A percentile compares a stretch with the other conserved stretches of the same genome.
phyloP scores from a whole-genome alignment of 2,113 vertebrate genomes.

The Calonectris borealis region DNA sequence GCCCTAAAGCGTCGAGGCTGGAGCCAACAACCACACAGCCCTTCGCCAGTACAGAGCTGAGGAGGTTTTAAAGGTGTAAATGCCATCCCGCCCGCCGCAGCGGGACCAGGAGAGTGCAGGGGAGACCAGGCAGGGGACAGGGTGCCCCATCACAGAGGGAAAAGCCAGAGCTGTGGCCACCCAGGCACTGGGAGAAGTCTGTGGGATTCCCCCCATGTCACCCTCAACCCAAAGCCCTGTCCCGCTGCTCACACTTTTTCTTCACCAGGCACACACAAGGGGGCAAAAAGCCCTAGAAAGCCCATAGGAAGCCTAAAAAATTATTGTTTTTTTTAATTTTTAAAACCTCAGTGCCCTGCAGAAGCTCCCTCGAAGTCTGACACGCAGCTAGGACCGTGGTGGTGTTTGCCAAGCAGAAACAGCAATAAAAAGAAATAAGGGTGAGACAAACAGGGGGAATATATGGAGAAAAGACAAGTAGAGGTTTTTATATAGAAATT shows the following conservation, averaged over 20 bases:
- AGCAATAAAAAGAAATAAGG: conserved; percentile 9
- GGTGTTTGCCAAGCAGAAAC: neutral
- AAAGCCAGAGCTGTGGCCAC: neutral
- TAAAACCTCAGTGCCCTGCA: neutral
- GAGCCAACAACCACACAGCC: conserved; percentile 74
- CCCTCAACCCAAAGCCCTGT: neutral
- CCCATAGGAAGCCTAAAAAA: neutral
- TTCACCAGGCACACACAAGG: neutral
- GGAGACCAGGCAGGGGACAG: neutral
- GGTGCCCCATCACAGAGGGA: neutral
- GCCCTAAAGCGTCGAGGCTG: conserved; percentile 53
- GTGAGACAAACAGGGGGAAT: neutral
- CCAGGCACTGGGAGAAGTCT: neutral
- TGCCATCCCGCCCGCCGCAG: neutral
- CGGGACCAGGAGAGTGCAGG: neutral
- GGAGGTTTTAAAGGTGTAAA: conserved; percentile 67
- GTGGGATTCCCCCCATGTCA: neutral
- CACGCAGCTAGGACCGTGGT: neutral
- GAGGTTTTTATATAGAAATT: conserved; percentile 41
- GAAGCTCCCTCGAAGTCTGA: neutral
- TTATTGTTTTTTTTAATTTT: neutral
- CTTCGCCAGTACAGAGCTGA: conserved; percentile 61
- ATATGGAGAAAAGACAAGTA: neutral
- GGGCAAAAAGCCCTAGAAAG: neutral
- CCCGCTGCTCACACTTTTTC: neutral